Conservation (phyloP, 2,797 vertebrate species). For the Kryptopterus vitreolus region DNA sequence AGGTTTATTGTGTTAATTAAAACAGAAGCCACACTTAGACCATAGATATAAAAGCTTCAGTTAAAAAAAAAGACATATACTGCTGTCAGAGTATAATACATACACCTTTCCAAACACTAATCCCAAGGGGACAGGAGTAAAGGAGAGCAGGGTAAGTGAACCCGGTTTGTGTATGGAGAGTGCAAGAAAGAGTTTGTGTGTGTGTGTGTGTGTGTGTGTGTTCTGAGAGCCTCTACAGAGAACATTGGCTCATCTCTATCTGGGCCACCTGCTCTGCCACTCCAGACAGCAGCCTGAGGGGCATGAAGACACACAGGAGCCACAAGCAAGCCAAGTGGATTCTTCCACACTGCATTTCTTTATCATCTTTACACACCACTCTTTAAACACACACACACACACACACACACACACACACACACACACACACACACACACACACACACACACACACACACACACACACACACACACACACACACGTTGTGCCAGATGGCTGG, state of each 20-base stretch:
- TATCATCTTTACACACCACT: conserved; percentile 25
- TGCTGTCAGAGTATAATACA: not conserved
- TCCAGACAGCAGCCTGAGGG: conserved; percentile 40
- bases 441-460: conserved; percentile 25
- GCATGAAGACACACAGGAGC: conserved; percentile 33
- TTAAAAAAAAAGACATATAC: too few relatives aligned
- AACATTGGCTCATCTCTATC: conserved; percentile 27
- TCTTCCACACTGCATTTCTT: conserved; percentile 38
- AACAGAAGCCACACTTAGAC: too few relatives aligned
- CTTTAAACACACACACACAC: conserved; percentile 33
- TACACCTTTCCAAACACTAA: not conserved
- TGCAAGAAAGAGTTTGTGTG: too few relatives aligned
- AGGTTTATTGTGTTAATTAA: too few relatives aligned
- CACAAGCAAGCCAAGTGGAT: conserved; percentile 39
- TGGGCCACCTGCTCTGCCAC: conserved; percentile 29
- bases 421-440: not conserved
- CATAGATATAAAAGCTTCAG: too few relatives aligned
- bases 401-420: conserved; percentile 33
- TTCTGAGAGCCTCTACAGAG: conserved; percentile 23
- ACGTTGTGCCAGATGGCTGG: conserved; percentile 68
- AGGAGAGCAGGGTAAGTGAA: not conserved
- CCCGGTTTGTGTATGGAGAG: not conserved
- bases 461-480: too few relatives aligned
- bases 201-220: conserved; percentile 8
- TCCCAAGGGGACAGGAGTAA: not conserved